Evolutionary conservation across 37 sponge, comb jelly and placozoan genomes (phyloP).

Genomic region (Aplysina aerophoba): DNA sequence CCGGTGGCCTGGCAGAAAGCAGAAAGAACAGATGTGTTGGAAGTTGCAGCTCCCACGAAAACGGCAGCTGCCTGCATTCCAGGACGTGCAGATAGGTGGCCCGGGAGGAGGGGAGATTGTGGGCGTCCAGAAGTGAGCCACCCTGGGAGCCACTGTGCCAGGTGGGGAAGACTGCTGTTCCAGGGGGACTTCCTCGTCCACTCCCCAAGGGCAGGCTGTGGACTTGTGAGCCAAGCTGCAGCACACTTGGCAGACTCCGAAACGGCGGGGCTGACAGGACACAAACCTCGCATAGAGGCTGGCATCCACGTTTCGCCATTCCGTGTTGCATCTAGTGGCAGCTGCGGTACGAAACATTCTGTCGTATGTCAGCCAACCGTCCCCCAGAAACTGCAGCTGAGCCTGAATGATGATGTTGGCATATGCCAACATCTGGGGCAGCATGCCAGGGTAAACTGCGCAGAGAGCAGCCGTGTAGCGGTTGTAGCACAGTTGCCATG

Average conservation of each 20-base stretch:
- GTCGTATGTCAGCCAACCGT: constrained; percentile 11
- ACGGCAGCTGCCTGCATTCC: constrained; percentile 6
- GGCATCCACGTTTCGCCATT: neutral
- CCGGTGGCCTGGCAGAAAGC: neutral
- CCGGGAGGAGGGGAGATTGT: neutral
- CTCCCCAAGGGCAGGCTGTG: constrained; percentile 10
- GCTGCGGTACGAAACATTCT: neutral
- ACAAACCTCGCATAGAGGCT: neutral
- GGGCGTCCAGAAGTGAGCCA: too few species aligned
- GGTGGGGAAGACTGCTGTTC: too few species aligned
- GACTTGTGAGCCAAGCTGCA: neutral
- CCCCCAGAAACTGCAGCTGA: neutral
- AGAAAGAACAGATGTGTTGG: constrained; percentile 6
- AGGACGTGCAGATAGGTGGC: neutral
- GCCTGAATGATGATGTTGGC: constrained; percentile 20
- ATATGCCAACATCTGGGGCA: constrained; percentile 2
- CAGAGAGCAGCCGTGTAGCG: neutral
- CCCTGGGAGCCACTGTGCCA: too few species aligned
- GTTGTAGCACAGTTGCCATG: neutral
- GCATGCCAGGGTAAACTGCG: neutral
- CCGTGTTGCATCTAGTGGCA: neutral
- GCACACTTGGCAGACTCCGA: neutral
- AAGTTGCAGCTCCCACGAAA: constrained; percentile 1
- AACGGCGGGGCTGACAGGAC: neutral
- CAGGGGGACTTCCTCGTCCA: constrained; percentile 1